Base-by-base conservation (phyloP, 2,888 invertebrate species). In the Agrilus cyanescens region DNA sequence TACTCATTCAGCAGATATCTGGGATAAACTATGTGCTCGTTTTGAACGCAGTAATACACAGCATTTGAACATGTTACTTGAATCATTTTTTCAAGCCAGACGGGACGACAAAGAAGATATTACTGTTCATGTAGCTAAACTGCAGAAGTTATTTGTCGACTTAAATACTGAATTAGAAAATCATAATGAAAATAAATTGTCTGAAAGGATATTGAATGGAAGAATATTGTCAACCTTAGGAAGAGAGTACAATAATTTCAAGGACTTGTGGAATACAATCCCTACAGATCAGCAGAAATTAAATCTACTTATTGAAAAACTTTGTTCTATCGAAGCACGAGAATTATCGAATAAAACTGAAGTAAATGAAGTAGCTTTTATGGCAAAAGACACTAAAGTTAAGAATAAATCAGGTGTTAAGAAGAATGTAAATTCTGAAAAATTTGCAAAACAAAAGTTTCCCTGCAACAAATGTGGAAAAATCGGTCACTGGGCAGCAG, bases 91-190 rank as follows among this genome's bases (percentile, higher is more conserved):
- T 37, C 42, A 25, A 25, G 37, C 33, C 10, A 32, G 12, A 15
- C 32, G 43, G 15, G 39, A 39, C 36, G 42, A 38, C 35, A 36
- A 13, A 36, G 42, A 42, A 15, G 40, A 44, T 15, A 37, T 44
- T 37, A 37, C 25, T 33, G 33, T 41, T 10, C 40, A 44, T 16
- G 34, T 40, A 15, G 46, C 42, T 12, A 43, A 46, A 20, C 14
- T 39, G 37, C 39, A 42, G 37, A 42, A 46, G 33, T 36, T 46
- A 30, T 46, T 46, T 32, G 39, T 25, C 12, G 46, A 42, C 40
- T 37, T 43, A 33, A 43, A 42, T 33, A 33, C 2, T 29, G 46
- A 43, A 34, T 39, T 46, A 20, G 15, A 16, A 25, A 42, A 40
- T 16, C 37, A 46, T 20, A 31, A 38, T 10, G 40, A 35, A 37